Evolutionary conservation across 1,140 invertebrate species (phyloP), one percentile per base, ranked within the genome.

Genomic region (Bilobella aurantiaca): DNA sequence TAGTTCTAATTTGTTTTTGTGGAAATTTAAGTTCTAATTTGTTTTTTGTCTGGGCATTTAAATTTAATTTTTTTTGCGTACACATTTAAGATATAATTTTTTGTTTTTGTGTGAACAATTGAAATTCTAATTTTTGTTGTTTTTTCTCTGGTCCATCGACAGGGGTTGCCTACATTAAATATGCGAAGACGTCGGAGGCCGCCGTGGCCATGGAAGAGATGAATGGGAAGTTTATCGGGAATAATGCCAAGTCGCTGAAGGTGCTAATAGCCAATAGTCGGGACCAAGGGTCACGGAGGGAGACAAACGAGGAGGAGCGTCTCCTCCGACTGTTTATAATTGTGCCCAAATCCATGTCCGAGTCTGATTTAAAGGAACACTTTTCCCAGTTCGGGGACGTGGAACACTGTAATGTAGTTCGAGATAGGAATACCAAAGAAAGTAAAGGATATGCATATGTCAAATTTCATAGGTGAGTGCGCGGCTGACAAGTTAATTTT

Each of bases 371-470:
- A 30, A 82, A 85, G 66, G 84, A 87, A 37, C 85, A 92, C 73
- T 96, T 96, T 77, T 81, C 76, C 75, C 82, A 86, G 73, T 96
- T 86, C 82, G 93, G 92, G 0, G 82, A 87, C 53, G 85, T 96
- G 49, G 90, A 93, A 63, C 87, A 87, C 74, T 87, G 89, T 1
- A 86, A 85, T 30, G 83, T 94, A 56, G 85, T 94, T 14, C 86
- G 84, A 73, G 90, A 96, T 75, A 86, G 86, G 77, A 82, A 83
- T 30, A 89, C 89, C 18, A 86, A 87, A 69, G 84, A 88, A 71
- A 89, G 85, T 66, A 95, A 94, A 81, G 92, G 92, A 14, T 92
- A 94, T 78, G 93, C 88, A 42, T 96, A 93, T 77, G 88, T 96
- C 1, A 89, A 91, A 74, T 96, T 86, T 76, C 83, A 83, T 71